phyloP scores from a whole-genome alignment of 2,113 vertebrate species.

The Pedionomus torquatus region DNA sequence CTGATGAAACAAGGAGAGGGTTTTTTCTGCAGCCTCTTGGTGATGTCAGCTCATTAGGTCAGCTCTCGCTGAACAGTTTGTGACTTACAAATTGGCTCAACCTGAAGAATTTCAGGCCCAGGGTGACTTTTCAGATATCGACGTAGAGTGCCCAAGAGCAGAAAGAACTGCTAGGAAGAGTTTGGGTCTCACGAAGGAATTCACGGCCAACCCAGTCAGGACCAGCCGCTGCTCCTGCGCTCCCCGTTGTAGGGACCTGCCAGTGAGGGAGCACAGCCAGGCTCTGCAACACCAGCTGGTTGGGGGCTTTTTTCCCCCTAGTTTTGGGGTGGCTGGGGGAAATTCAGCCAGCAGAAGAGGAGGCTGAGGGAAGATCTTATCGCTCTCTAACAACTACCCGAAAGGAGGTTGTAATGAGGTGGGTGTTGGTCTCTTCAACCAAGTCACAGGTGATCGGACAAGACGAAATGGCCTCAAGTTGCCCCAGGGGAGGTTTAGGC shows the following conservation, averaged over 20 bases:
- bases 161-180: not conserved
- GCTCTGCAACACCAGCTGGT: fast-evolving
- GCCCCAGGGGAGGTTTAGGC: not conserved
- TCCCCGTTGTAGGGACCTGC: fast-evolving
- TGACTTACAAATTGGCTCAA: not conserved
- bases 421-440: not conserved
- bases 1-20: too few relatives aligned
- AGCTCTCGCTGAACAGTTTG: not conserved
- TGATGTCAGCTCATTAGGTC: fast-evolving
- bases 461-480: not conserved
- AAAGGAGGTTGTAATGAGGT: not conserved
- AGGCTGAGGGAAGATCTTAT: not conserved
- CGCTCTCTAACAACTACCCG: not conserved
- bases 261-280: fast-evolving
- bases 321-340: not conserved
- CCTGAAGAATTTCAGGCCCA: not conserved
- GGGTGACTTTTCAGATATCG: not conserved
- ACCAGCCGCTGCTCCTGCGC: fast-evolving
- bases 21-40: not conserved
- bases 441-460: not conserved
- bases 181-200: not conserved
- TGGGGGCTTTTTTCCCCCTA: fast-evolving
- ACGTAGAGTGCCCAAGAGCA: not conserved
- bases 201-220: fast-evolving
- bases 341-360: not conserved